Evolutionary conservation across 2,113 vertebrate species (phyloP), one percentile per base, ranked within the genome.

Genomic region (Benitochromis conjunctus): DNA sequence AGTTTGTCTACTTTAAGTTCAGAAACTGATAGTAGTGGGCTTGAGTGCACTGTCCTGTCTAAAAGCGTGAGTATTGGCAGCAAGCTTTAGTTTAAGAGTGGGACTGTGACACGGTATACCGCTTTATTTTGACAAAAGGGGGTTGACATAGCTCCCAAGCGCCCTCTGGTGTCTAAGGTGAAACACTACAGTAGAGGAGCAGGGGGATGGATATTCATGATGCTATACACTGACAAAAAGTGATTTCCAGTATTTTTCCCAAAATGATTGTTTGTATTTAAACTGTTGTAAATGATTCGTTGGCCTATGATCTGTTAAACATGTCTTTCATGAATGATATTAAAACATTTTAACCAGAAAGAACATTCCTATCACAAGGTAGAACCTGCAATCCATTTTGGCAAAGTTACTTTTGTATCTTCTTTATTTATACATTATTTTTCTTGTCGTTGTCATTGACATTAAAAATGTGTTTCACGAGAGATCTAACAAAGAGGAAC

Each of bases 81-180:
- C 16, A 9, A 36, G 13, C n/a, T 54, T 18, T 5, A 26, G 18
- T 9, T 69, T 11, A 4, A 48, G 64, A 46, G 9, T 8, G 18
- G 3, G 19, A 46, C 18, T 24, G 12, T 19, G 9, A 16, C 13
- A 18, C 3, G 5, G 14, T 24, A 24, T 5, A 19, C 5, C 12
- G 29, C 38, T 51, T 41, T n/a, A 16, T 64, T n/a, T 64, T 82
- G 13, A 77, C 41, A 14, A 29, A 3, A 10, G 3, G 5, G 71
- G 19, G 13, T 9, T 83, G 10, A 36, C 1, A 60, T 41, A 5
- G 86, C 92, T 90, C 88, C 12, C 12, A 88, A 54, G 90, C 90
- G 93, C 93, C 93, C 88, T 26, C 95, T 95, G 81, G 89, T 94
- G 95, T 89, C 79, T 9, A 7, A 26, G 60, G 41, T 11, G 1